Evolutionary conservation across 2,888 invertebrate species (phyloP), one percentile per base, ranked within the genome.

Genomic region (Bombylius major): DNA sequence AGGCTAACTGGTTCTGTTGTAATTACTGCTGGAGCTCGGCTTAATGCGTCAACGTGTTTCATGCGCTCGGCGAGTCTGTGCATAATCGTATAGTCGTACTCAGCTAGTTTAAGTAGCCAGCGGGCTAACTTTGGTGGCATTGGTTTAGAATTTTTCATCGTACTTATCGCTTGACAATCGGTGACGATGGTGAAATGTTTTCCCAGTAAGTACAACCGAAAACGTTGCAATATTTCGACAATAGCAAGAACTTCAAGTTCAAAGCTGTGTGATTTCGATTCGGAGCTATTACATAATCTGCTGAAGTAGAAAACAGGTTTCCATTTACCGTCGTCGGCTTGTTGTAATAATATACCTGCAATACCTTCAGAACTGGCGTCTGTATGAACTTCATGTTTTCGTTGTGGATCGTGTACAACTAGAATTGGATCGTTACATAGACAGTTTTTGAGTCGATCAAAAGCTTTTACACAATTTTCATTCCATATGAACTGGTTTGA

Each of bases 181-280:
- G 70, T 71, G 3, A 67, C 54, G 7, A 72, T 62, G 2, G 52
- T 58, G 50, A 70, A 67, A 1, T 36, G 33, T 14, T 55, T 61
- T 4, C 70, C 70, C 9, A 67, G 58, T 1, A 73, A 47, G 47
- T 71, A 73, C 0, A 65, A 62, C 44, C 71, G 57, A 58, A 73
- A 71, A 53, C 68, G 62, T 33, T 62, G 56, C 33, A 71, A 55
- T 0, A 66, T 62, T 47, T 61, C 64, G 0, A 63, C 68, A 42
- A 67, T 65, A 0, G 73, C 72, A 8, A 75, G 58, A 0, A 65
- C 65, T 58, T 72, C 75, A 33, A 71, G 55, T 36, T 76, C 73
- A 34, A 70, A 67, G 1, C 66, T 67, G 14, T 67, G 66, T 55
- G 69, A 72, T 33, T 62, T 65, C 9, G 62, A 56, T 62, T 73